A percentile compares a stretch with the other conserved stretches of the same genome.
phyloP scores from a whole-genome alignment of 2,797 vertebrate species.

The Hozukius guyotensis region DNA sequence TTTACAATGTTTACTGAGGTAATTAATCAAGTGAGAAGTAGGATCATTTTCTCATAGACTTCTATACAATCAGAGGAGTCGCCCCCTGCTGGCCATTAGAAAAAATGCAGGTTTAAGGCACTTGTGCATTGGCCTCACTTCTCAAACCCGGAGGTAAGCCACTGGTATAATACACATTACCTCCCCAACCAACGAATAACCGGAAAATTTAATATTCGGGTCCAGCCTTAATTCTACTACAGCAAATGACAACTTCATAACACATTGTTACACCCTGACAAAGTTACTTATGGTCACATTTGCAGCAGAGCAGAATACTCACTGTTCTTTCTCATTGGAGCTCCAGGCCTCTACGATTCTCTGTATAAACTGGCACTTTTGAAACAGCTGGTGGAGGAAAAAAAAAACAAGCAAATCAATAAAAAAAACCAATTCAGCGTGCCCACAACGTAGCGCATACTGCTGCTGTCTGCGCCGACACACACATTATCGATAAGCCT shows the following conservation, averaged over 20 bases:
- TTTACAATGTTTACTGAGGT: too few species aligned
- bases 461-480: not conserved
- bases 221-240: not conserved
- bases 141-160: too few species aligned
- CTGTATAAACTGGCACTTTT: slow-evolving; percentile 97
- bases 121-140: too few species aligned
- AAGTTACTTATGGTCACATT: not conserved
- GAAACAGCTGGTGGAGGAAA: slow-evolving; percentile 88
- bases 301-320: slow-evolving; percentile 73
- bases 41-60: too few species aligned
- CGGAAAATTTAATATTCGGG: not conserved
- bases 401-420: not conserved
- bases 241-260: not conserved
- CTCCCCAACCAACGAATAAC: not conserved
- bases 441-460: not conserved
- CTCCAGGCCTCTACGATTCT: slow-evolving; percentile 97
- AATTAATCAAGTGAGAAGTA: too few species aligned
- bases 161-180: not conserved
- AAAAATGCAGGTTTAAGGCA: too few species aligned
- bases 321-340: slow-evolving; percentile 98
- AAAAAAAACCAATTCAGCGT: not conserved
- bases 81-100: too few species aligned
- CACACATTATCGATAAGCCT: not conserved
- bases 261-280: not conserved
- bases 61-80: too few species aligned